A percentile compares a stretch with the other conserved stretches of the same genome.
phyloP scores from a whole-genome alignment of 2,113 vertebrate genomes.

The Pachyramphus minor region DNA sequence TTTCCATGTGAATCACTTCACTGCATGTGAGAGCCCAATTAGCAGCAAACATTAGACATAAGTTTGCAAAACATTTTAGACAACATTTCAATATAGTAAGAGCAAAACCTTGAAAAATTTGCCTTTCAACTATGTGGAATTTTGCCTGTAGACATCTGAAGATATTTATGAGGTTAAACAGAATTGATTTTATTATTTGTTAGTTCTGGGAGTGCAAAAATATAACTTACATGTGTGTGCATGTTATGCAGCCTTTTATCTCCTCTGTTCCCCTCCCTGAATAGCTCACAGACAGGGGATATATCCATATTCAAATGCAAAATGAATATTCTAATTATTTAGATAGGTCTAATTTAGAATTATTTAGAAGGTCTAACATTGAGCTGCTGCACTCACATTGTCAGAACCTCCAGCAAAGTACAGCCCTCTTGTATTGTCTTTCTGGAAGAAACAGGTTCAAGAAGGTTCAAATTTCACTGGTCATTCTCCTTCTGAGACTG shows the following conservation, averaged over 20 bases:
- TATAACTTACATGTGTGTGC: neutral
- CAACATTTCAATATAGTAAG: neutral
- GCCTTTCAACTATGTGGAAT: neutral
- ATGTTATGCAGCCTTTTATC: neutral
- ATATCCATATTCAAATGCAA: neutral
- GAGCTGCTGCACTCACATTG: neutral
- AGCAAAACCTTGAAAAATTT: neutral
- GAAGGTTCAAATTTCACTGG: conserved; percentile 16
- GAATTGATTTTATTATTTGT: neutral
- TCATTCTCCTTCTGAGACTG: neutral
- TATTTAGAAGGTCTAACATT: neutral
- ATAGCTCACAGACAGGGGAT: neutral
- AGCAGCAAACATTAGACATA: neutral
- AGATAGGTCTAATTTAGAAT: too few relatives aligned
- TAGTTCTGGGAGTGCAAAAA: neutral
- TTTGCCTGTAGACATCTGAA: neutral
- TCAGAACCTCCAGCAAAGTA: neutral
- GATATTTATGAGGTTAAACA: neutral
- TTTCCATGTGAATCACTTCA: neutral
- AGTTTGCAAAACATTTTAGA: neutral
- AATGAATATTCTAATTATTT: conserved; percentile 12
- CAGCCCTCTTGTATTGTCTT: neutral
- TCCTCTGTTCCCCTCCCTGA: fast-evolving
- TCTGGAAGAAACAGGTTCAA: neutral
- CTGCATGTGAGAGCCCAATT: neutral